phyloP scores from a whole-genome alignment of 2,113 vertebrate genomes.

The Perca schrenkii region DNA sequence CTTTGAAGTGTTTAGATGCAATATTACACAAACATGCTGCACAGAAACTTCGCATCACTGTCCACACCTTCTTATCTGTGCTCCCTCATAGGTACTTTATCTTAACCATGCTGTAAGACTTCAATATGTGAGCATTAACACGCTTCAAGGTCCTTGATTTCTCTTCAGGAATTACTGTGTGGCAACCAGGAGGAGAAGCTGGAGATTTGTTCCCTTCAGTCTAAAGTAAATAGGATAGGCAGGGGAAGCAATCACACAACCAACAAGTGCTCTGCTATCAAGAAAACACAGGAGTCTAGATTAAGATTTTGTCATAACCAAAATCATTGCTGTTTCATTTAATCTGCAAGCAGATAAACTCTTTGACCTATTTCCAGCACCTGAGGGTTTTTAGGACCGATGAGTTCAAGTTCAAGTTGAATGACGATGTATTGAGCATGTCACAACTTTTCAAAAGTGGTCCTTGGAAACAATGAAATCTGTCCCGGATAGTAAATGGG shows the following conservation, averaged over 20 bases:
- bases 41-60: conserved; percentile 79
- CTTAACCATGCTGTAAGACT: conserved; percentile 84
- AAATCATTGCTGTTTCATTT: conserved; percentile 81
- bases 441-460: conserved; percentile 50
- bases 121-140: conserved; percentile 86
- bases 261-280: conserved; percentile 81
- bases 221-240: conserved; percentile 84
- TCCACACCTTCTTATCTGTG: conserved; percentile 81
- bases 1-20: conserved; percentile 73
- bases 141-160: conserved; percentile 86
- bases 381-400: conserved; percentile 56
- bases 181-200: conserved; percentile 76
- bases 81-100: conserved; percentile 81
- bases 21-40: conserved; percentile 76
- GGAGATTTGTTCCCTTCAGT: conserved; percentile 84
- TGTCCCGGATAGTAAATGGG: conserved; percentile 59
- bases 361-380: conserved; percentile 65
- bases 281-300: conserved; percentile 84
- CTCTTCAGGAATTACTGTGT: conserved; percentile 83
- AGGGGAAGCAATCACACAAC: conserved; percentile 82
- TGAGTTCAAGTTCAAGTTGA: conserved; percentile 69
- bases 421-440: conserved; percentile 48
- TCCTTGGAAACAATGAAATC: conserved; percentile 59
- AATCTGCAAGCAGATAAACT: conserved; percentile 79
- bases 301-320: conserved; percentile 82